Percentiles rank a stretch among this genome's conserved stretches.
phyloP scores from a whole-genome alignment of 2,888 invertebrate genomes.

The Rotaria socialis region DNA sequence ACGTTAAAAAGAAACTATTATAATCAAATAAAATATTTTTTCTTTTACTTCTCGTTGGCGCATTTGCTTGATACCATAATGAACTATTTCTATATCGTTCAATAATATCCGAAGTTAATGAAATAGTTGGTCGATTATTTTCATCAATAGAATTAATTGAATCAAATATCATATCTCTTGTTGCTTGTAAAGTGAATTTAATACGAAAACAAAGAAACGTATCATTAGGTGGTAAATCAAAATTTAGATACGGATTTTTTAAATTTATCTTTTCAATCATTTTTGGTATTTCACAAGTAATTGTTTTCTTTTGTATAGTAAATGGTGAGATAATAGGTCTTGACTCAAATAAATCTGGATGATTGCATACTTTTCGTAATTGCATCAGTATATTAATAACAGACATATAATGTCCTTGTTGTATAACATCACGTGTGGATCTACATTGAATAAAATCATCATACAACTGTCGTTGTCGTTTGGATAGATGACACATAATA shows the following conservation, averaged over 20 bases:
- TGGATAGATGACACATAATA: constrained; percentile 84
- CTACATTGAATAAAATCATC: constrained; percentile 89
- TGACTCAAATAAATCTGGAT: constrained; percentile 94
- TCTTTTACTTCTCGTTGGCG: neutral
- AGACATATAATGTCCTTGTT: constrained; percentile 83
- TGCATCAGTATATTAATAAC: constrained; percentile 96
- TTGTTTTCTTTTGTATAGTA: constrained; percentile 64
- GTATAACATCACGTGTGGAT: constrained; percentile 86
- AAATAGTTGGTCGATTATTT: constrained; percentile 66
- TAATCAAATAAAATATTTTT: neutral
- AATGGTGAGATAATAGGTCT: constrained; percentile 89
- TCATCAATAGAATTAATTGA: constrained; percentile 48
- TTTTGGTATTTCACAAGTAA: constrained; percentile 63
- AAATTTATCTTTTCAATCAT: neutral
- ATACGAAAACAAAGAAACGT: constrained; percentile 16
- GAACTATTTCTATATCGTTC: constrained; percentile 1
- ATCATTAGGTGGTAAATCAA: neutral
- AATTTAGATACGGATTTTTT: neutral
- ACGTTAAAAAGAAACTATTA: neutral
- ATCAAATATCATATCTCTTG: constrained; percentile 8
- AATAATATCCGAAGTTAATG: constrained; percentile 13
- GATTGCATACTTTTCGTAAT: constrained; percentile 91
- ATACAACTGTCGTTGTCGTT: constrained; percentile 89
- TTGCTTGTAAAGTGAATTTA: constrained; percentile 32
- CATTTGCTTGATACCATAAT: neutral